Percentiles rank a stretch among this genome's conserved stretches.
Evolutionary conservation across 1,140 invertebrate species (phyloP).

Genomic region (Thaumatotibia leucotreta): DNA sequence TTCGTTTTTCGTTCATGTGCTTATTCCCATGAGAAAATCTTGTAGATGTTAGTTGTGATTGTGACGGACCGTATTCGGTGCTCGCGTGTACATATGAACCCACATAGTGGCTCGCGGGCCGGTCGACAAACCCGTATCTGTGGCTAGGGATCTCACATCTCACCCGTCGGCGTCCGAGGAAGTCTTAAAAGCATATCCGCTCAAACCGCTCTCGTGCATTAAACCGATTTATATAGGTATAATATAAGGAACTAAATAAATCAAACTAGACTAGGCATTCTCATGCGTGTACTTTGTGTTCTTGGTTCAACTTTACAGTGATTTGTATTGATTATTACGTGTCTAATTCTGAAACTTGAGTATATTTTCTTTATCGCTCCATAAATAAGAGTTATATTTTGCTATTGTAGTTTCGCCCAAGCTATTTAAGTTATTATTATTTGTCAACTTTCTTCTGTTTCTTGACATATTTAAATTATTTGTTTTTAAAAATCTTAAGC

Average conservation of each 20-base stretch:
- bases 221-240: not conserved
- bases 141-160: conserved; percentile 23
- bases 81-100: not conserved
- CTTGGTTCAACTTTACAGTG: not conserved
- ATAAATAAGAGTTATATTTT: too few species aligned
- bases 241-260: too few species aligned
- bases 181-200: conserved; percentile 12
- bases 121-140: conserved; percentile 45
- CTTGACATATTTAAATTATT: not conserved
- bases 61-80: not conserved
- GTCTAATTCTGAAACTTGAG: too few species aligned
- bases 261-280: not conserved
- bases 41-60: not conserved
- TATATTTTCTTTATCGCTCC: too few species aligned
- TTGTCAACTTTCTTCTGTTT: too few species aligned
- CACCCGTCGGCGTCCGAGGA: conserved; percentile 4
- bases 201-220: not conserved
- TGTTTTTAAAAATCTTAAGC: not conserved
- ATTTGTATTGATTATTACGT: too few species aligned
- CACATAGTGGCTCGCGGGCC: conserved; percentile 8
- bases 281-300: not conserved
- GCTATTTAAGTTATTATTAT: not conserved
- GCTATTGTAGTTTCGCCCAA: too few species aligned
- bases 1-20: not conserved
- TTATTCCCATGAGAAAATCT: not conserved